Percentiles rank a stretch among this genome's conserved stretches.
Evolutionary conservation across 2,113 vertebrate genomes (phyloP).

Genomic region (Ginglymostoma cirratum): DNA sequence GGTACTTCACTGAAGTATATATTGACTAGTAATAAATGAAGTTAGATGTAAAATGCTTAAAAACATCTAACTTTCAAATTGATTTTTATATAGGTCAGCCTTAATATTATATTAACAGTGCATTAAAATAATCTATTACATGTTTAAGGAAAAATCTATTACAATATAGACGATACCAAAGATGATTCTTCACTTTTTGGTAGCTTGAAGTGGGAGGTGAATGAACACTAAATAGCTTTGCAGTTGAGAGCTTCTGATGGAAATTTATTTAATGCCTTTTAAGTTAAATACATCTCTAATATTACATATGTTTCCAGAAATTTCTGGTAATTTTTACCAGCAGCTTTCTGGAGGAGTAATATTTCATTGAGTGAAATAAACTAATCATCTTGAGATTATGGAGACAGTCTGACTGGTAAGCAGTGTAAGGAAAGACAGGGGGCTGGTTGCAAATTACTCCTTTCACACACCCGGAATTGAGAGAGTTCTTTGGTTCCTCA

Average conservation of each 20-base stretch:
- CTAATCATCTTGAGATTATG: background rate
- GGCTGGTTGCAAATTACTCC: background rate
- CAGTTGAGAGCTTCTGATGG: background rate
- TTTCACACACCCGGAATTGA: background rate
- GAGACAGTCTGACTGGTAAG: background rate
- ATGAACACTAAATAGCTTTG: background rate
- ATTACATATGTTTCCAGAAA: background rate
- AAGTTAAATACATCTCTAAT: conserved; percentile 3
- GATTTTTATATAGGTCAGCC: background rate
- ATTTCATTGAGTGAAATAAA: background rate
- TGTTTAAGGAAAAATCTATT: conserved; percentile 1
- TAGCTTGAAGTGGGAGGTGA: background rate
- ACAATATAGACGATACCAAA: background rate
- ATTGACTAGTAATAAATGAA: background rate
- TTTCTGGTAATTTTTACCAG: background rate
- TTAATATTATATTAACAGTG: background rate
- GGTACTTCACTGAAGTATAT: background rate
- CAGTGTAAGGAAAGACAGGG: background rate
- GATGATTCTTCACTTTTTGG: background rate
- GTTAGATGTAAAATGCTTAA: background rate
- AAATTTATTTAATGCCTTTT: background rate
- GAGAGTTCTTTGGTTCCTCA: background rate
- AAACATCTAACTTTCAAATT: background rate
- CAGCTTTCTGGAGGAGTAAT: background rate
- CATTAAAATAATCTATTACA: conserved; percentile 4